Conservation (phyloP, 2,113 vertebrate genomes). For the Myotis brandtii region DNA sequence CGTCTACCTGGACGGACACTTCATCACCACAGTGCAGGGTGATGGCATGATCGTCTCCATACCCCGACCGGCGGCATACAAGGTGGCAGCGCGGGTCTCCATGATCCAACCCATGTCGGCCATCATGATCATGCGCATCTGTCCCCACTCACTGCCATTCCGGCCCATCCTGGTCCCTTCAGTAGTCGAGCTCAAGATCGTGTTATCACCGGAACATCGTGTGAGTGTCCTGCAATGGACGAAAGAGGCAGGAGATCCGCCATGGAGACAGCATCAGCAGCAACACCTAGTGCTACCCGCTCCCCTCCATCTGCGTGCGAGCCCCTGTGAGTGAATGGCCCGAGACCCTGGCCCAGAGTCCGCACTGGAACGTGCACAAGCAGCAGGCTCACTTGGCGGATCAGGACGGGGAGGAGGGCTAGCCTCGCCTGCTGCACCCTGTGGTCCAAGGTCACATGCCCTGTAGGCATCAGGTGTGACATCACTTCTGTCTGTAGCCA, state of each 20-base stretch:
- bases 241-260: constrained; percentile 91
- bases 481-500: background rate
- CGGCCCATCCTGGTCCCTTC: constrained; percentile 91
- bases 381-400: constrained; percentile 87
- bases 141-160: constrained; percentile 92
- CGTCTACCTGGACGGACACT: constrained; percentile 90
- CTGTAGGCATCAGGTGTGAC: background rate
- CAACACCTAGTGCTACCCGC: constrained; percentile 92
- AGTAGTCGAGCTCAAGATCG: constrained; percentile 92
- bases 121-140: constrained; percentile 93
- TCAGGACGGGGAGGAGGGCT: constrained; percentile 80
- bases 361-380: constrained; percentile 93
- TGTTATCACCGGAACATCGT: constrained; percentile 90
- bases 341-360: constrained; percentile 90
- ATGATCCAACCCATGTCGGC: constrained; percentile 93
- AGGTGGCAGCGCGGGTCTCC: constrained; percentile 89
- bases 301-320: constrained; percentile 90
- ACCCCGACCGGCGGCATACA: constrained; percentile 89
- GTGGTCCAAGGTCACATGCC: background rate
- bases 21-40: constrained; percentile 91
- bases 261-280: constrained; percentile 93
- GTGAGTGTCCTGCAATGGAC: constrained; percentile 91
- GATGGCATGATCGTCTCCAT: constrained; percentile 92
- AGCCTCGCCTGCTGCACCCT: fast-evolving
- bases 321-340: constrained; percentile 92